phyloP scores from a whole-genome alignment of 1,140 invertebrate genomes.

The Nymphalis io region DNA sequence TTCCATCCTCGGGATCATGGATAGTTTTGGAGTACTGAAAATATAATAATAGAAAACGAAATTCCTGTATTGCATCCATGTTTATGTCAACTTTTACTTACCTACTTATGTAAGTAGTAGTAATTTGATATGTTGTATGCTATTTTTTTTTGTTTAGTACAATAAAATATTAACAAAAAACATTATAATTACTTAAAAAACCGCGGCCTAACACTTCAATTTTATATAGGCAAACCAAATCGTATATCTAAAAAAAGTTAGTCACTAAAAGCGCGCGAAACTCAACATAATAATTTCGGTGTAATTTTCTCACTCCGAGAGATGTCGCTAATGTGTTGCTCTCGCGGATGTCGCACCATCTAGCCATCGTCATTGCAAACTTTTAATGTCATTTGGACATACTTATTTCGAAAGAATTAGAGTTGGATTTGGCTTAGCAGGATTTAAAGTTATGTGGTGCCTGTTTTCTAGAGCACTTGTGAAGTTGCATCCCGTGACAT shows the following conservation, averaged over 20 bases:
- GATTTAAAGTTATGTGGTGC: constrained; percentile 37
- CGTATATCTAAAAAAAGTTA: constrained; percentile 25
- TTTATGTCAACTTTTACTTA: too few relatives aligned
- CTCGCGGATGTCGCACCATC: constrained; percentile 66
- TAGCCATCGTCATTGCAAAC: constrained; percentile 51
- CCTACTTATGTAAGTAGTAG: too few relatives aligned
- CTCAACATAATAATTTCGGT: constrained; percentile 62
- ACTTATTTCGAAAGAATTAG: constrained; percentile 36
- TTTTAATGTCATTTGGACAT: constrained; percentile 27
- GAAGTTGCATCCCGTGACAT: constrained; percentile 74
- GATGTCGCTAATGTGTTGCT: constrained; percentile 77
- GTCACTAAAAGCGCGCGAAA: constrained; percentile 42
- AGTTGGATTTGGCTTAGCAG: constrained; percentile 32
- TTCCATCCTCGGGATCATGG: too few relatives aligned
- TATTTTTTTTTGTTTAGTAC: too few relatives aligned
- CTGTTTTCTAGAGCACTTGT: constrained; percentile 65
- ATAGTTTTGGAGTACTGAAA: too few relatives aligned
- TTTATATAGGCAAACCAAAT: constrained; percentile 12
- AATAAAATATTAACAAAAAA: neutral
- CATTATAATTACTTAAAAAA: neutral
- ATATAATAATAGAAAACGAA: too few relatives aligned
- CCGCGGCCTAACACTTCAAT: neutral
- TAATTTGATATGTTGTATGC: too few relatives aligned
- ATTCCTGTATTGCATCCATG: too few relatives aligned
- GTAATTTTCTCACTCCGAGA: constrained; percentile 74